These are phyloP conservation scores for Heliconius ismenius DNA, from an alignment of 2,888 invertebrate species.

Conservation along the genomic window DNA sequence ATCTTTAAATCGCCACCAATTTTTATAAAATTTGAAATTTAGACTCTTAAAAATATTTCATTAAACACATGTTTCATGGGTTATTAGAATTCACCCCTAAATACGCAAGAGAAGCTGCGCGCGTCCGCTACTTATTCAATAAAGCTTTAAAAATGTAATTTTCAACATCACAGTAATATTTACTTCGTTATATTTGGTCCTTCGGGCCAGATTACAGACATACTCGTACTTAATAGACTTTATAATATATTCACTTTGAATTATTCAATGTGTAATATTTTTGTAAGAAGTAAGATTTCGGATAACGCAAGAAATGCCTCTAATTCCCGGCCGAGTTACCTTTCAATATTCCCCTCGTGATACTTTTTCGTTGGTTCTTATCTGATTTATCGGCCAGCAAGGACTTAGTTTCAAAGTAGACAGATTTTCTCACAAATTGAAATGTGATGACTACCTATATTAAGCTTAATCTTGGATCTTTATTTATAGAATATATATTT, in stretches of 20 bases:
- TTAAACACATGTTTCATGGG: too few relatives aligned
- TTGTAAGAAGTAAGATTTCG: conserved; percentile 19
- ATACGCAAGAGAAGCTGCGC: too few relatives aligned
- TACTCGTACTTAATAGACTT: conserved; percentile 8
- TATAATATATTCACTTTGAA: conserved; percentile 14
- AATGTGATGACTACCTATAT: conserved; percentile 26
- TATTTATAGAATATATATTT: conserved; percentile 16
- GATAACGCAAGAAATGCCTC: conserved; percentile 30
- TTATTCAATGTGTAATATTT: conserved; percentile 26
- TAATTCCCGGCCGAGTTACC: conserved; percentile 30
- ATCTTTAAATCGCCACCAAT: too few relatives aligned
- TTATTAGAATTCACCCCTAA: too few relatives aligned
- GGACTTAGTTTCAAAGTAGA: conserved; percentile 23
- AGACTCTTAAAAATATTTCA: too few relatives aligned
- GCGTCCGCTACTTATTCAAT: too few relatives aligned
- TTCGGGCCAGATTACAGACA: not conserved
- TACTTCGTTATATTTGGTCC: not conserved
- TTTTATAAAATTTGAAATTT: too few relatives aligned
- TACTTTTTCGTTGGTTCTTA: conserved; percentile 41
- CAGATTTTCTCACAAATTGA: conserved; percentile 31
- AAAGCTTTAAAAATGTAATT: conserved; percentile 1
- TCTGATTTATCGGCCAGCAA: conserved; percentile 40
- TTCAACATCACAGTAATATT: not conserved
- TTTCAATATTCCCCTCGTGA: conserved; percentile 41
- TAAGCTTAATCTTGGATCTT: conserved; percentile 27